A percentile compares a stretch with the other conserved stretches of the same genome.
These are phyloP conservation scores for Nothoprocta perdicaria DNA, from an alignment of 2,113 vertebrate genomes.

Conservation along the genomic window DNA sequence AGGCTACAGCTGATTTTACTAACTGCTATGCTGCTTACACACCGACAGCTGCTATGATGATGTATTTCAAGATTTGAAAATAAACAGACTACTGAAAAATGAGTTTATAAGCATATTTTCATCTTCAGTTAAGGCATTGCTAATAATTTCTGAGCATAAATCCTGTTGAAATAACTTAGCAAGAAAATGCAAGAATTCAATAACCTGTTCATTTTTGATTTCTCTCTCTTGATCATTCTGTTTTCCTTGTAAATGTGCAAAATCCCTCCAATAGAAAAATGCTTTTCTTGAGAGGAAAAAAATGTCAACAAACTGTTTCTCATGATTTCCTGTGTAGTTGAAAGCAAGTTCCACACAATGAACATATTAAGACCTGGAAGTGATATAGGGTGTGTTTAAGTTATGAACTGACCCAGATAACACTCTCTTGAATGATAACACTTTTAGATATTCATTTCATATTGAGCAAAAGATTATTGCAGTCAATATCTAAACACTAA, in stretches of 20 bases:
- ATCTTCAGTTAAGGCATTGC: neutral
- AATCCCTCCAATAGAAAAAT: neutral
- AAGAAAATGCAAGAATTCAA: neutral
- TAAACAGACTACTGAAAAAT: neutral
- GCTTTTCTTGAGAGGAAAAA: neutral
- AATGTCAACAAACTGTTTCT: neutral
- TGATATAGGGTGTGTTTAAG: neutral
- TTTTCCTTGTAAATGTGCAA: neutral
- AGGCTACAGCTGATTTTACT: neutral
- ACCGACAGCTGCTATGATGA: neutral
- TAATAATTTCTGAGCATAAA: neutral
- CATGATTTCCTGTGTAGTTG: neutral
- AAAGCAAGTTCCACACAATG: neutral
- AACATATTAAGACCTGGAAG: neutral
- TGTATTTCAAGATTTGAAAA: neutral
- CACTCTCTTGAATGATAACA: neutral
- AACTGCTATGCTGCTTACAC: neutral
- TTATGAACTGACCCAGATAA: neutral
- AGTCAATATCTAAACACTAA: neutral
- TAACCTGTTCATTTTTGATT: neutral
- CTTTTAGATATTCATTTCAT: neutral
- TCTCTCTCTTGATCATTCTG: neutral
- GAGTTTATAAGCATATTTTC: neutral
- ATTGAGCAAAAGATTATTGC: constrained; percentile 11
- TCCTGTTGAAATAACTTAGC: neutral